Evolutionary conservation across 2,888 invertebrate genomes (phyloP), one percentile per base, ranked within the genome.

Genomic region (Drosophila neotestacea): DNA sequence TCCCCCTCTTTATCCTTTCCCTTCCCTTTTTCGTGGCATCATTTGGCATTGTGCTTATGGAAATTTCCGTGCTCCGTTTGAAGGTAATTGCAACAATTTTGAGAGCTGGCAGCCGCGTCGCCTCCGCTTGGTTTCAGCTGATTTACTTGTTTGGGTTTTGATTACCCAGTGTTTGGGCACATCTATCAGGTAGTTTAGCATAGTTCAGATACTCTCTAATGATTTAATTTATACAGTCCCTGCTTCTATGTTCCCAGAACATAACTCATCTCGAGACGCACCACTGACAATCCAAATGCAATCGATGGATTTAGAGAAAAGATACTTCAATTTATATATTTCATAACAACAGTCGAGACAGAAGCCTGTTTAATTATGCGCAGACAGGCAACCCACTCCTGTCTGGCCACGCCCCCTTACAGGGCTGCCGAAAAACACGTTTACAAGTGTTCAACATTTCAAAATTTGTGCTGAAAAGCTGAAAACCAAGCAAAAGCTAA

Each of bases 11-110:
- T 38, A 34, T 32, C 44, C 7, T 5, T 41, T 5, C 1, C 4
- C n/a, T 28, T 27, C 27, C 47, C 42, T 22, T 50, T 55, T 61
- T 36, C 22, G 22, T 61, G 64, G 68, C 86, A 85, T 87, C 85
- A 84, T 85, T 78, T 85, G 64, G 64, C 62, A 81, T 81, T 87
- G 83, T 79, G 71, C 83, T 85, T 85, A 85, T 85, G 89, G 89
- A 88, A 89, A 89, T 88, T 67, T 51, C 77, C 55, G 16, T 28
- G 32, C 9, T n/a, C 30, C 59, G 32, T 51, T 62, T 72, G 51
- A 30, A 69, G 84, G 84, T 85, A 89, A 88, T 89, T 89, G 85
- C 88, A 89, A 89, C 90, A 76, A 76, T 86, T 85, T 82, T 70
- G 62, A 28, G 59, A 65, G 66, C 59, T 62, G 47, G 39, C 50